These are phyloP conservation scores for Otus sunia DNA, from an alignment of 2,113 vertebrate species.

Conservation along the genomic window DNA sequence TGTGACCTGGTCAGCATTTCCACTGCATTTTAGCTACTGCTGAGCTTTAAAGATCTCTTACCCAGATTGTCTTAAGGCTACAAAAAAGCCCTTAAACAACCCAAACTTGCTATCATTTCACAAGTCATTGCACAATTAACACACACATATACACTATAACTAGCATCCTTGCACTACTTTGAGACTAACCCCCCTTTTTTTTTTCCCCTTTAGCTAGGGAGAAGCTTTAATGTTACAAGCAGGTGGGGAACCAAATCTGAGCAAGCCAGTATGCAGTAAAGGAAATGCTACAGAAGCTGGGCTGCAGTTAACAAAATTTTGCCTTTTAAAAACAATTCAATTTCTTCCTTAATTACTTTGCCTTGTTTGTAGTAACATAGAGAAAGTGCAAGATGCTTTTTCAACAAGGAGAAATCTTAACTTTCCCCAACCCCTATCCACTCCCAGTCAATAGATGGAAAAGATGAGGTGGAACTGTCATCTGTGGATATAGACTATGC, in stretches of 20 bases:
- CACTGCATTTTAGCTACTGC: not conserved
- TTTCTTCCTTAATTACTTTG: not conserved
- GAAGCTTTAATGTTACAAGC: not conserved
- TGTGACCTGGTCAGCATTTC: not conserved
- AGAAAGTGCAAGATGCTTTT: conserved; percentile 49
- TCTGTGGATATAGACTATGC: not conserved
- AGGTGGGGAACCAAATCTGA: not conserved
- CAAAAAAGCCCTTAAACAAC: not conserved
- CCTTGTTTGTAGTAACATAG: not conserved
- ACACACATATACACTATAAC: not conserved
- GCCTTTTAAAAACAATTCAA: not conserved
- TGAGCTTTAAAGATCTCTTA: not conserved
- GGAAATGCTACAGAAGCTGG: not conserved
- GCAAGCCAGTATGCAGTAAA: not conserved
- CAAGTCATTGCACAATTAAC: conserved; percentile 9
- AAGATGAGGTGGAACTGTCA: not conserved
- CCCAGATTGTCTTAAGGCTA: conserved; percentile 32
- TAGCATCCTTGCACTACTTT: not conserved
- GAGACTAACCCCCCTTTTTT: not conserved
- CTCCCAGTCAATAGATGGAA: not conserved
- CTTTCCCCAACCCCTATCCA: not conserved
- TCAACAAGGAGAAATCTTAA: not conserved
- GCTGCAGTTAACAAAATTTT: not conserved
- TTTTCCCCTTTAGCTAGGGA: not conserved
- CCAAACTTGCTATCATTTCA: not conserved